Conservation (phyloP, 1,140 invertebrate genomes). For the Antheraea pernyi region DNA sequence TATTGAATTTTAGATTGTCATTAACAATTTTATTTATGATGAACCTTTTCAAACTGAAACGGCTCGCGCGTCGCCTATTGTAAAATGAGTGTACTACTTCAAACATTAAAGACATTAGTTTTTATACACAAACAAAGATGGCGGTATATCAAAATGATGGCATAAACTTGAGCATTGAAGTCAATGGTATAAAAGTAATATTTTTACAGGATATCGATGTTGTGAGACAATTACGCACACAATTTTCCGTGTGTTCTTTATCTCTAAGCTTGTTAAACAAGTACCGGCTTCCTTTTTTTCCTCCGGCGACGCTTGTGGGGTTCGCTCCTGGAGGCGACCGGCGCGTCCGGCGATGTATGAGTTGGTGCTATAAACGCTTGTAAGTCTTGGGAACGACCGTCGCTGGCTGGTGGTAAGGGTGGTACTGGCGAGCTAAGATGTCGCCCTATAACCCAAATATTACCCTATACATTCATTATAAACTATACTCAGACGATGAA, state of each 20-base stretch:
- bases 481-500: constrained; percentile 20
- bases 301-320: constrained; percentile 27
- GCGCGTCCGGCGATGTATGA: constrained; percentile 15
- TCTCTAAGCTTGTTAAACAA: constrained; percentile 42
- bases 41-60: not conserved
- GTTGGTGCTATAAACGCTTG: constrained; percentile 70
- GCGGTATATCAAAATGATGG: not conserved
- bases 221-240: no score
- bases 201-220: no score
- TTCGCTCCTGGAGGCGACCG: constrained; percentile 10
- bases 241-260: not conserved
- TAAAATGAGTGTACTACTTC: no score
- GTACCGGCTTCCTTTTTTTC: constrained; percentile 55
- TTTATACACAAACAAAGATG: not conserved
- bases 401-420: constrained; percentile 66
- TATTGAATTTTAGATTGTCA: not conserved
- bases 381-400: constrained; percentile 44
- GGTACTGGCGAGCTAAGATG: constrained; percentile 65
- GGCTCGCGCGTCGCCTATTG: no score
- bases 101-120: no score
- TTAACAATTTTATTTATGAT: not conserved
- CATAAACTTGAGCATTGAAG: not conserved
- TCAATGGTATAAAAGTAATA: no score
- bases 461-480: constrained; percentile 64
- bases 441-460: constrained; percentile 67